These are phyloP conservation scores for Eulithis prunata DNA, from an alignment of 2,888 invertebrate species.

Conservation along the genomic window DNA sequence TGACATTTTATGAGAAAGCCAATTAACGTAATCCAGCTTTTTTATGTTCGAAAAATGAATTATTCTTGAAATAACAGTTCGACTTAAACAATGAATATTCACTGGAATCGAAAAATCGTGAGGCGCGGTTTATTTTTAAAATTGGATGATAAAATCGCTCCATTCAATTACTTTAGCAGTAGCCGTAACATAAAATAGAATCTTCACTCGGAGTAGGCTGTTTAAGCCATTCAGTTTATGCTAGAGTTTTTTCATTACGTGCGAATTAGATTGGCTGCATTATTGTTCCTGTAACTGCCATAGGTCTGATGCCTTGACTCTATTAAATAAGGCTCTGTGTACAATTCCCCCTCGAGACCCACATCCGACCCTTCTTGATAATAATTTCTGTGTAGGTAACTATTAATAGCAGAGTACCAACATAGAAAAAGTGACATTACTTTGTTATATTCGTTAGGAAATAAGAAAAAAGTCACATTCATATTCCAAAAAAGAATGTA, in stretches of 20 bases:
- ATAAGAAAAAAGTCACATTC: no score
- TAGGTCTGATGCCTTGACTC: background rate
- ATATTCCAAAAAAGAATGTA: no score
- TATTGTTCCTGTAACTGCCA: conserved; percentile 22
- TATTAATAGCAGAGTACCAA: conserved; percentile 30
- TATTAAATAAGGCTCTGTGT: background rate
- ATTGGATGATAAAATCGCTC: conserved; percentile 35
- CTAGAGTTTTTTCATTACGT: conserved; percentile 41
- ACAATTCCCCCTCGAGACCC: background rate
- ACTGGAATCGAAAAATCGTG: conserved; percentile 16
- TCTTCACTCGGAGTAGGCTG: conserved; percentile 35
- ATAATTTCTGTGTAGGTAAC: conserved; percentile 4
- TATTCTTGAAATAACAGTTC: conserved; percentile 28
- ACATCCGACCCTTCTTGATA: conserved; percentile 9
- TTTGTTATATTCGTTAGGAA: background rate
- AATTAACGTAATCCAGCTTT: conserved; percentile 39
- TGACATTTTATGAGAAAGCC: conserved; percentile 46
- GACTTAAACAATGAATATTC: conserved; percentile 23
- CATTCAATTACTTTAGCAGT: conserved; percentile 32
- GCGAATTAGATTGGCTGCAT: conserved; percentile 40
- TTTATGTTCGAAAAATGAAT: conserved; percentile 30
- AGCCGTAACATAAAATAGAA: conserved; percentile 39
- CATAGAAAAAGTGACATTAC: background rate
- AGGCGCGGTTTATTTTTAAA: conserved; percentile 26
- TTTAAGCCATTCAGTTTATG: conserved; percentile 40